Percentiles rank a stretch among this genome's conserved stretches.
These are phyloP conservation scores for Diabrotica undecimpunctata DNA, from an alignment of 1,140 invertebrate species.

Conservation along the genomic window DNA sequence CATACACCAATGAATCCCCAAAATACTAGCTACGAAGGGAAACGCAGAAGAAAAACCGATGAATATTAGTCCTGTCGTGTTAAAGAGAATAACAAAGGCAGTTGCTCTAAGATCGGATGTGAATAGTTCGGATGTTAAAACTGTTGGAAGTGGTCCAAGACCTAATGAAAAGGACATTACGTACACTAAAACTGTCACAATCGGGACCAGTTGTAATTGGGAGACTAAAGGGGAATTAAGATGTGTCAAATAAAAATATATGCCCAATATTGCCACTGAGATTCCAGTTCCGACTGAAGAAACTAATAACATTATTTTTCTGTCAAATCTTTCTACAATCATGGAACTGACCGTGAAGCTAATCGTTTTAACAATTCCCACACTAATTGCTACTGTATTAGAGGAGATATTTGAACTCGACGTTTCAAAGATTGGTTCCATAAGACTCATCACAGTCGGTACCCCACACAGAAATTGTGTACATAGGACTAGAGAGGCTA, in stretches of 20 bases:
- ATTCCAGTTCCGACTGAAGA: not conserved
- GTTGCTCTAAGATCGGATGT: conserved; percentile 69
- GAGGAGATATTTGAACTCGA: not conserved
- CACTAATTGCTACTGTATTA: not conserved
- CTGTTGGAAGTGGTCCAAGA: conserved; percentile 79
- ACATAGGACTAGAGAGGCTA: not conserved
- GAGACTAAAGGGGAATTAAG: conserved; percentile 48
- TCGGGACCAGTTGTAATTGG: conserved; percentile 46
- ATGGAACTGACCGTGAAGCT: not conserved
- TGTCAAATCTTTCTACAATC: not conserved
- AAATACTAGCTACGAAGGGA: conserved; percentile 52
- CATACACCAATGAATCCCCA: conserved; percentile 69
- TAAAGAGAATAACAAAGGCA: conserved; percentile 65
- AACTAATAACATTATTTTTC: not conserved
- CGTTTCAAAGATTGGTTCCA: not conserved
- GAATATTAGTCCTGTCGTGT: conserved; percentile 69
- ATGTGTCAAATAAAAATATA: conserved; percentile 59
- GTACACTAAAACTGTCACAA: conserved; percentile 34
- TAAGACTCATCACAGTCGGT: not conserved
- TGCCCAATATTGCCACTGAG: conserved; percentile 47
- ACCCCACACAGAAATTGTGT: not conserved
- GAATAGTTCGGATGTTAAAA: conserved; percentile 56
- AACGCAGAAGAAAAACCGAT: conserved; percentile 76
- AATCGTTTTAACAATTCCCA: not conserved
- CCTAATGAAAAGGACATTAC: conserved; percentile 49